Percentiles rank a stretch among this genome's conserved stretches.
phyloP scores from a whole-genome alignment of 2,113 vertebrate species.

The Alouatta palliata region DNA sequence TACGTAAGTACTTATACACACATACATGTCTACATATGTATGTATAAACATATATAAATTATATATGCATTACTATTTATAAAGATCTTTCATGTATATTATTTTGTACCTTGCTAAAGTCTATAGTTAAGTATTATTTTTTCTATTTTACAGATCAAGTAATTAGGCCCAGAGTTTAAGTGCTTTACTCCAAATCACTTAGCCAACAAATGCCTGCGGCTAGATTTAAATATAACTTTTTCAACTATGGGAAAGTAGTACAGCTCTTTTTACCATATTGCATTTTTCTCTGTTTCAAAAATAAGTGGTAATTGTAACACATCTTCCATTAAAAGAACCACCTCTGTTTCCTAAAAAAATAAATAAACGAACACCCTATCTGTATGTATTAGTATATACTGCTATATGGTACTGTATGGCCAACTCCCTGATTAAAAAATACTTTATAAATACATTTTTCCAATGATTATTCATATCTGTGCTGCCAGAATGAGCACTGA shows the following conservation, averaged over 20 bases:
- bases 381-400: not conserved
- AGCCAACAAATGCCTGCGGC: not conserved
- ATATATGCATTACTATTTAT: not conserved
- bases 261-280: not conserved
- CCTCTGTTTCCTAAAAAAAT: not conserved
- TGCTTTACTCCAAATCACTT: not conserved
- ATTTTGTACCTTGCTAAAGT: not conserved
- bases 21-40: not conserved
- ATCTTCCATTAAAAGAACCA: not conserved
- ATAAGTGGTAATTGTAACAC: not conserved
- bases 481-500: not conserved
- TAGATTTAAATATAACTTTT: not conserved
- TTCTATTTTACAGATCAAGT: not conserved
- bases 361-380: accelerated
- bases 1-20: not conserved
- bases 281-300: constrained; percentile 8
- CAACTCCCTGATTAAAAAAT: not conserved
- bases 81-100: not conserved
- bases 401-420: not conserved
- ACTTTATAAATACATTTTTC: not conserved
- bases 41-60: not conserved
- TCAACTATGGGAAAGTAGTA: not conserved
- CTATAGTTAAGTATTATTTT: not conserved
- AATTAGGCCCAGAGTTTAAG: not conserved
- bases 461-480: not conserved